phyloP scores from a whole-genome alignment of 2,888 invertebrate genomes.

The Cosmia pyralina region DNA sequence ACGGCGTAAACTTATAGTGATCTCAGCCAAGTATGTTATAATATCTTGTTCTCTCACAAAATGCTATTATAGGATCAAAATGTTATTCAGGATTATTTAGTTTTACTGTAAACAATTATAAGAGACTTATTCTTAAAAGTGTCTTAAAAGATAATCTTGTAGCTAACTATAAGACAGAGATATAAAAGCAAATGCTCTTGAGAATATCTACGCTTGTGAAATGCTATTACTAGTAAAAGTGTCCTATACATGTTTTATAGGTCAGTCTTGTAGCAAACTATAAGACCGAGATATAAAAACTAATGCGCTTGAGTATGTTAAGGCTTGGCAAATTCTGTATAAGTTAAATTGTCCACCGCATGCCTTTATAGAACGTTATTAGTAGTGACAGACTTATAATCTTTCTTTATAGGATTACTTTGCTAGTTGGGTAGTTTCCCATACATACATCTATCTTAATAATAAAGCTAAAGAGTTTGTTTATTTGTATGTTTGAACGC shows the following conservation, averaged over 20 bases:
- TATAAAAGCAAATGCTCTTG: conserved; percentile 1
- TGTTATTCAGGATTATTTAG: not conserved
- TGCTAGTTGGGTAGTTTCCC: too few species aligned
- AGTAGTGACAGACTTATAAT: conserved; percentile 10
- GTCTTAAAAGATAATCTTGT: not conserved
- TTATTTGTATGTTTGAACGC: too few species aligned
- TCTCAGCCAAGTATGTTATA: too few species aligned
- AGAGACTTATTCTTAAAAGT: not conserved
- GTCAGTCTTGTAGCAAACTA: conserved; percentile 14
- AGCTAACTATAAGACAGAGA: conserved; percentile 6
- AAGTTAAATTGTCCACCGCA: conserved; percentile 3
- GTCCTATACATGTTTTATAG: conserved; percentile 1
- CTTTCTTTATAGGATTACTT: conserved; percentile 10
- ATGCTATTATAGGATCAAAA: not conserved
- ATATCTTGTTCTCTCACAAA: not conserved
- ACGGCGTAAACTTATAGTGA: too few species aligned
- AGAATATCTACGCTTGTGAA: conserved; percentile 1
- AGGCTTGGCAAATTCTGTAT: conserved; percentile 9
- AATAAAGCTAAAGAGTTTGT: too few species aligned
- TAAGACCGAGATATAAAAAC: conserved; percentile 1
- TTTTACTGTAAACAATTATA: not conserved
- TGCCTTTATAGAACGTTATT: conserved; percentile 4
- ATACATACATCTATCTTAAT: too few species aligned
- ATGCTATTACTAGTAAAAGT: not conserved
- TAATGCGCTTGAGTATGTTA: not conserved